Evolutionary conservation across 2,888 invertebrate genomes (phyloP).

Genomic region (Limenitis arthemis): DNA sequence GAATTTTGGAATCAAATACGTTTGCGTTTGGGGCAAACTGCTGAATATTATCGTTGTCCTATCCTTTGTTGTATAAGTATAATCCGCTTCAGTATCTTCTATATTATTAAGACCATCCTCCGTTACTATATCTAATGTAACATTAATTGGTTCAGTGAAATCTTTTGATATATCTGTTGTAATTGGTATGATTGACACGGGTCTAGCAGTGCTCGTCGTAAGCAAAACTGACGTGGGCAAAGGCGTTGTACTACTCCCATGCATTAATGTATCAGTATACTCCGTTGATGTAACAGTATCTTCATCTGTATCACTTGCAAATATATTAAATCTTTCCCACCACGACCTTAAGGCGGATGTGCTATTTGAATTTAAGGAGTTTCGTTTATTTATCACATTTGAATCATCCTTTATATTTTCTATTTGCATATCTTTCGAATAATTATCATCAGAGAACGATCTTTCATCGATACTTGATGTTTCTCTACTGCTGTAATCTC

Average conservation of each 20-base stretch:
- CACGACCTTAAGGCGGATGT: conserved; percentile 42
- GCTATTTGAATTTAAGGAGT: conserved; percentile 36
- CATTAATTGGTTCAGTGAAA: conserved; percentile 33
- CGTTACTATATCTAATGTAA: conserved; percentile 39
- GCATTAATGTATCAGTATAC: neutral
- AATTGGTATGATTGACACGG: conserved; percentile 47
- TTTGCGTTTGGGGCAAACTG: conserved; percentile 57
- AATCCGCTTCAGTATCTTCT: conserved; percentile 46
- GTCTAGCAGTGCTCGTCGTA: conserved; percentile 15
- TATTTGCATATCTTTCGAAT: conserved; percentile 33
- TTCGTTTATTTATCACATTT: conserved; percentile 47
- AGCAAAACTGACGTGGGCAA: neutral
- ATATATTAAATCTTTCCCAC: conserved; percentile 48
- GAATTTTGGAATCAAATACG: conserved; percentile 65
- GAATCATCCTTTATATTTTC: conserved; percentile 31
- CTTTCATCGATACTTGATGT: conserved; percentile 31
- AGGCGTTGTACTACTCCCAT: conserved; percentile 14
- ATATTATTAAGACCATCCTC: conserved; percentile 38
- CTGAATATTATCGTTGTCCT: conserved; percentile 62
- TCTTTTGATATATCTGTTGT: conserved; percentile 42
- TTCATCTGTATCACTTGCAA: conserved; percentile 43
- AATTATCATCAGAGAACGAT: conserved; percentile 37
- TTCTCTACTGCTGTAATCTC: conserved; percentile 22
- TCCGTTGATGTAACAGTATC: conserved; percentile 3
- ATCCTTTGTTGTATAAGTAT: conserved; percentile 56